Percentiles rank a stretch among this genome's conserved stretches.
Conservation (phyloP, 2,113 vertebrate species). For the Oenanthe oenanthe region DNA sequence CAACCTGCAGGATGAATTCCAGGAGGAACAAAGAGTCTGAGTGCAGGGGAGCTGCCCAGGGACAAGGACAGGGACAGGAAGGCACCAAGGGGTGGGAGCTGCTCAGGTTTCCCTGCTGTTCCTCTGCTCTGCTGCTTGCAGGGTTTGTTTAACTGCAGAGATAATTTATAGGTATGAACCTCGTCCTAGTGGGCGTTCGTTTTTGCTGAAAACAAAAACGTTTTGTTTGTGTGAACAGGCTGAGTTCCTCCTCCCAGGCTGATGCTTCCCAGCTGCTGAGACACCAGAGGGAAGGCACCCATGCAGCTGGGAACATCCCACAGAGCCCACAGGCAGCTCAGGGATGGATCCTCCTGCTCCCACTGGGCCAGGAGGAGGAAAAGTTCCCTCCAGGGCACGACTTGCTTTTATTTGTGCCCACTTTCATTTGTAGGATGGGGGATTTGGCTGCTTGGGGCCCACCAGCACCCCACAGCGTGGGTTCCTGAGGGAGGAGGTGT, state of each 20-base stretch:
- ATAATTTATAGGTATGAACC: conserved; percentile 15
- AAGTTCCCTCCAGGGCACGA: not conserved
- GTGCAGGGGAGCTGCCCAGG: not conserved
- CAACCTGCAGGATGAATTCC: not conserved
- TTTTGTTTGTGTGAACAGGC: not conserved
- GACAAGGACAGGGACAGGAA: not conserved
- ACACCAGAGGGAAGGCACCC: rapidly evolving
- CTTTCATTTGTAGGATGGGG: not conserved
- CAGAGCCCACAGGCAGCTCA: not conserved
- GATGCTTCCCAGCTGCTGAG: not conserved
- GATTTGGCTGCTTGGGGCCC: not conserved
- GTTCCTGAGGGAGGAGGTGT: not conserved
- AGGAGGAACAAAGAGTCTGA: not conserved
- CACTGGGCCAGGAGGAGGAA: rapidly evolving
- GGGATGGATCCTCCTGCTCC: not conserved
- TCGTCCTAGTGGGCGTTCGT: not conserved
- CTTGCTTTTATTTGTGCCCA: not conserved
- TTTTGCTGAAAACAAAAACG: not conserved
- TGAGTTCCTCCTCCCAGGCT: not conserved
- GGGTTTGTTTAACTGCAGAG: not conserved
- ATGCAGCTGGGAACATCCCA: not conserved
- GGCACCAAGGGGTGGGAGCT: not conserved
- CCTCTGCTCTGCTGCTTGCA: not conserved
- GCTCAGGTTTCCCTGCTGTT: not conserved
- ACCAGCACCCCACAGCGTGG: not conserved